Conservation (phyloP, 2,888 invertebrate species). For the Cylindroiulus punctatus region DNA sequence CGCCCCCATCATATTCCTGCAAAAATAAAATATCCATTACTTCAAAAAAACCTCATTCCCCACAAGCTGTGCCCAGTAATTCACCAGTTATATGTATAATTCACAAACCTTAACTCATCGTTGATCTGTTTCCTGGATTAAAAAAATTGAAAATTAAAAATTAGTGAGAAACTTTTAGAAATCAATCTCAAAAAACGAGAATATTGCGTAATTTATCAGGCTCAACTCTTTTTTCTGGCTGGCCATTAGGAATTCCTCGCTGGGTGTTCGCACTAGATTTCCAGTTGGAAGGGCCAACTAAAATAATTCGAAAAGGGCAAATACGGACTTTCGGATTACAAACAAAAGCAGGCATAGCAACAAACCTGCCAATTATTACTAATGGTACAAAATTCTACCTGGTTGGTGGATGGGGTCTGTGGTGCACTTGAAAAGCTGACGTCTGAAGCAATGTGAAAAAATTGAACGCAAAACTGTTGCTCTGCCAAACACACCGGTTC, state of each 20-base stretch:
- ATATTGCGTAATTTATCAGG: not conserved
- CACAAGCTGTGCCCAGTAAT: not conserved
- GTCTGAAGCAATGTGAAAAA: conserved; percentile 79
- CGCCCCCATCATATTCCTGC: conserved; percentile 78
- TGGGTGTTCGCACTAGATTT: conserved; percentile 59
- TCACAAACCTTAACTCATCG: conserved; percentile 65
- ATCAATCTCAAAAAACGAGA: too few species aligned
- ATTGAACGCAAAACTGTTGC: conserved; percentile 92
- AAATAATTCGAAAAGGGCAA: not conserved
- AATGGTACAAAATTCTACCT: not conserved
- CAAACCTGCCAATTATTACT: too few species aligned
- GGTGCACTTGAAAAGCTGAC: conserved; percentile 25
- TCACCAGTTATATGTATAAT: too few species aligned
- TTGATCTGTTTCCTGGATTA: conserved; percentile 65
- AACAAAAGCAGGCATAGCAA: too few species aligned
- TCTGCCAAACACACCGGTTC: conserved; percentile 93
- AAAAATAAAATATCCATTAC: conserved; percentile 3
- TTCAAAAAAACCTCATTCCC: not conserved
- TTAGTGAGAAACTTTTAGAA: not conserved
- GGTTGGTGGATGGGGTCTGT: not conserved
- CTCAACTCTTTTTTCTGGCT: conserved; percentile 59
- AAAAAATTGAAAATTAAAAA: conserved; percentile 53
- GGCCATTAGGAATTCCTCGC: conserved; percentile 59
- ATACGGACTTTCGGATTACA: not conserved
- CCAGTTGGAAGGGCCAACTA: conserved; percentile 33